phyloP scores from a whole-genome alignment of 1,140 invertebrate genomes.

The Neodiprion lecontei region DNA sequence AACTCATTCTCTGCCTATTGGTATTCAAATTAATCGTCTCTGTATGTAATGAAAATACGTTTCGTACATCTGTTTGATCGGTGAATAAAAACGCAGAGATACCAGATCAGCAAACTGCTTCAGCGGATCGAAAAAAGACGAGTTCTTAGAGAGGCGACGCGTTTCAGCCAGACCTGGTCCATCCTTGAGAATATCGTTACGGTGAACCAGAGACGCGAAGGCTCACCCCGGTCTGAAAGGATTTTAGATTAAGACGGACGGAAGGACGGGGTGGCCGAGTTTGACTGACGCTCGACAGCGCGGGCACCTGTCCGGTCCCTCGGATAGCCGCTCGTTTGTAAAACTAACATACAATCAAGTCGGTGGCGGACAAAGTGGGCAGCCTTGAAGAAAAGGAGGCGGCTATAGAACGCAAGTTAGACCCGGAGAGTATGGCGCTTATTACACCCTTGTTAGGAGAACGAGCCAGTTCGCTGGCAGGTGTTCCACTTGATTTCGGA shows the following conservation, averaged over 20 bases:
- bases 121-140: background rate
- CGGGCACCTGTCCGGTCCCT: constrained; percentile 33
- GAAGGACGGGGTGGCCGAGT: constrained; percentile 15
- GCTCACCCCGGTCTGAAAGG: background rate
- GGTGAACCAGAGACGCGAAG: background rate
- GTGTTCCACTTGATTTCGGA: constrained; percentile 59
- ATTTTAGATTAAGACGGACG: background rate
- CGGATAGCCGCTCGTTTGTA: constrained; percentile 49
- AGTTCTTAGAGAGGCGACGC: background rate
- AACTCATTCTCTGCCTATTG: no score
- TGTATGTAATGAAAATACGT: no score
- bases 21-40: no score
- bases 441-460: constrained; percentile 60
- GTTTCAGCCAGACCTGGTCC: background rate
- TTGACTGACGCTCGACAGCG: constrained; percentile 20
- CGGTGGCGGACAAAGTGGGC: constrained; percentile 39
- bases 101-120: no score
- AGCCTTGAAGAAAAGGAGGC: constrained; percentile 32
- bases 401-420: constrained; percentile 33
- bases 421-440: constrained; percentile 34
- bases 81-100: no score
- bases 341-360: constrained; percentile 59
- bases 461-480: constrained; percentile 46
- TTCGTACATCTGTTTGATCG: no score
- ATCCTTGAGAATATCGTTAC: background rate